These are phyloP conservation scores for Hemicrepidius hirtus DNA, from an alignment of 2,888 invertebrate genomes.

Conservation along the genomic window DNA sequence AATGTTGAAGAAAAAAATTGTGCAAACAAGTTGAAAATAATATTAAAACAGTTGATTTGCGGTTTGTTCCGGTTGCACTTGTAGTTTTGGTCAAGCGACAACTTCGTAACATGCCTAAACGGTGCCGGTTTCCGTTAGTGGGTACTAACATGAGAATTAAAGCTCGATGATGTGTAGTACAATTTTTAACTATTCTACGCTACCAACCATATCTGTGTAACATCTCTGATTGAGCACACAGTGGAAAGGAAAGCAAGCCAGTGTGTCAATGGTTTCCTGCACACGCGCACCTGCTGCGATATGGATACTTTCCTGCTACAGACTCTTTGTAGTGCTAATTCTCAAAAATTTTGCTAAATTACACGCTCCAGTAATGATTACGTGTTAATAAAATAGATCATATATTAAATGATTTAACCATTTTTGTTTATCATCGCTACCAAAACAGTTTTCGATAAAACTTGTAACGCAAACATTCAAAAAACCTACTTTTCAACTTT, in stretches of 20 bases:
- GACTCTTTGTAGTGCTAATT: constrained; percentile 31
- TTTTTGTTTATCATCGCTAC: no score
- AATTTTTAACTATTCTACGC: constrained; percentile 37
- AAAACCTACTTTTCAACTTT: no score
- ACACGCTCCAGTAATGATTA: constrained; percentile 1
- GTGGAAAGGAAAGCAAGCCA: constrained; percentile 73
- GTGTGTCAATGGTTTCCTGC: constrained; percentile 72
- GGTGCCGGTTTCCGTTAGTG: constrained; percentile 54
- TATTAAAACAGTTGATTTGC: constrained; percentile 40
- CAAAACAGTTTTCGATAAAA: no score
- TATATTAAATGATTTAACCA: no score
- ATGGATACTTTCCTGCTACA: constrained; percentile 48
- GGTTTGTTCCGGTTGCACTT: constrained; percentile 46
- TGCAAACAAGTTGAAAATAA: constrained; percentile 45
- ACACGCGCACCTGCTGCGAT: constrained; percentile 61
- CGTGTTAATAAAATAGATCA: neutral
- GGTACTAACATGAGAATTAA: constrained; percentile 19
- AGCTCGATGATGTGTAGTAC: constrained; percentile 21
- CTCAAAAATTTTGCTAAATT: constrained; percentile 13
- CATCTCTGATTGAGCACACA: constrained; percentile 70
- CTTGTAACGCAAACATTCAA: no score
- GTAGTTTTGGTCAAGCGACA: constrained; percentile 30
- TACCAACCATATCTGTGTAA: constrained; percentile 65
- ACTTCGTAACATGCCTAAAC: constrained; percentile 22
- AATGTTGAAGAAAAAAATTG: constrained; percentile 4